Conservation (phyloP, 2,888 invertebrate species). For the Tineola bisselliella region DNA sequence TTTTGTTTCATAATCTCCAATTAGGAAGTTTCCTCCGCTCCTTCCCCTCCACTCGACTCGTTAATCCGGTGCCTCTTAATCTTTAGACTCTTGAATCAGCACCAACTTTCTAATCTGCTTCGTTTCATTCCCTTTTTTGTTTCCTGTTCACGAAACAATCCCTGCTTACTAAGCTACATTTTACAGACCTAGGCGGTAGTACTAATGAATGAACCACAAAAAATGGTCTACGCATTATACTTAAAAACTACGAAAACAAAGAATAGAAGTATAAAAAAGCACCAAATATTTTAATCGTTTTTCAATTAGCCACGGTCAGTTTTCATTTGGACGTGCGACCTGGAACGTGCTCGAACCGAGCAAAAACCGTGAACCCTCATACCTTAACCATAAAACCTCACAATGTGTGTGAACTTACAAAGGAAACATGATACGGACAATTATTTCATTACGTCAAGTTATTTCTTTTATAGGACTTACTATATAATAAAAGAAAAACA, state of each 20-base stretch:
- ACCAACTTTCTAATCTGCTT: conserved; percentile 11
- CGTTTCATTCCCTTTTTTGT: neutral
- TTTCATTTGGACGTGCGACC: neutral
- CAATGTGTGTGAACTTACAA: neutral
- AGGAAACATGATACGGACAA: neutral
- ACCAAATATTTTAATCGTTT: neutral
- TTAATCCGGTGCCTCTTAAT: conserved; percentile 26
- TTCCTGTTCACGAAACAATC: neutral
- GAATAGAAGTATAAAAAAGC: no score
- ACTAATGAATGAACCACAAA: no score
- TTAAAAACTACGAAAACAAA: no score
- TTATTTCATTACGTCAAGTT: neutral
- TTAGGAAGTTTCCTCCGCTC: conserved; percentile 28
- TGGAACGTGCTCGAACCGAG: neutral
- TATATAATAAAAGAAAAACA: no score
- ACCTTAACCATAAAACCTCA: neutral
- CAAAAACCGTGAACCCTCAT: neutral
- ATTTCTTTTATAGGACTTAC: no score
- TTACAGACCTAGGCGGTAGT: no score
- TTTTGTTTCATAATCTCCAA: conserved; percentile 33
- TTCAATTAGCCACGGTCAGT: neutral
- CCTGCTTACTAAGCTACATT: neutral
- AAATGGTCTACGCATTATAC: no score
- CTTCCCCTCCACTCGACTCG: conserved; percentile 16
- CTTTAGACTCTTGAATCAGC: conserved; percentile 20